Evolutionary conservation across 2,888 invertebrate species (phyloP).

Genomic region (Philonicus albiceps): DNA sequence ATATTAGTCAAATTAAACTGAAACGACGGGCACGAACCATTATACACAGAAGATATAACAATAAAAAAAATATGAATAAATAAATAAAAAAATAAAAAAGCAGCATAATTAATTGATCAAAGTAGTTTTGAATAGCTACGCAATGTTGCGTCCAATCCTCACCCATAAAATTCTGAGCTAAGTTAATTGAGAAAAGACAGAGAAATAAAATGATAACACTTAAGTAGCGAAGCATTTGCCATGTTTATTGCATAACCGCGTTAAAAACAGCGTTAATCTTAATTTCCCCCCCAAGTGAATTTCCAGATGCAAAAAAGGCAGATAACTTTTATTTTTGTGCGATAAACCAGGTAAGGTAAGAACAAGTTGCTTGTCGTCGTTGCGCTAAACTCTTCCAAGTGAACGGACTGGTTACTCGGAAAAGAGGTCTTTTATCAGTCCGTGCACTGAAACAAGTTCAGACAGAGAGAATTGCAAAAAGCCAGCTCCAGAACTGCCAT

Average conservation of each 20-base stretch:
- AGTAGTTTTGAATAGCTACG: neutral
- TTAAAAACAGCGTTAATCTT: neutral
- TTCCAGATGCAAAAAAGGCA: neutral
- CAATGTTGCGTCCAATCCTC: neutral
- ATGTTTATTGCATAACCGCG: slow-evolving; percentile 12
- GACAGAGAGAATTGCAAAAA: neutral
- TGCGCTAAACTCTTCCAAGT: slow-evolving; percentile 21
- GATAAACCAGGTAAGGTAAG: slow-evolving; percentile 25
- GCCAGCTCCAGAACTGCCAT: neutral
- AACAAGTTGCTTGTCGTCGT: slow-evolving; percentile 28
- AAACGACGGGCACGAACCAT: neutral
- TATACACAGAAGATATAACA: neutral
- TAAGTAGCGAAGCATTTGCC: neutral
- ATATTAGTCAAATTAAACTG: neutral
- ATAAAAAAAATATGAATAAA: neutral
- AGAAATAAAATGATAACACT: neutral
- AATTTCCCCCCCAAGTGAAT: slow-evolving; percentile 10
- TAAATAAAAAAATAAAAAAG: too few relatives aligned
- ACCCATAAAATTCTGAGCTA: neutral
- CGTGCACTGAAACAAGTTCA: slow-evolving; percentile 21
- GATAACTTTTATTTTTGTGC: neutral
- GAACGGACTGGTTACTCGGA: neutral
- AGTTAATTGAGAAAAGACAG: neutral
- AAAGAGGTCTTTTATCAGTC: slow-evolving; percentile 20
- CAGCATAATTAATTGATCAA: neutral